A percentile compares a stretch with the other conserved stretches of the same genome.
Evolutionary conservation across 2,888 invertebrate species (phyloP).

Genomic region (Oligia latruncula): DNA sequence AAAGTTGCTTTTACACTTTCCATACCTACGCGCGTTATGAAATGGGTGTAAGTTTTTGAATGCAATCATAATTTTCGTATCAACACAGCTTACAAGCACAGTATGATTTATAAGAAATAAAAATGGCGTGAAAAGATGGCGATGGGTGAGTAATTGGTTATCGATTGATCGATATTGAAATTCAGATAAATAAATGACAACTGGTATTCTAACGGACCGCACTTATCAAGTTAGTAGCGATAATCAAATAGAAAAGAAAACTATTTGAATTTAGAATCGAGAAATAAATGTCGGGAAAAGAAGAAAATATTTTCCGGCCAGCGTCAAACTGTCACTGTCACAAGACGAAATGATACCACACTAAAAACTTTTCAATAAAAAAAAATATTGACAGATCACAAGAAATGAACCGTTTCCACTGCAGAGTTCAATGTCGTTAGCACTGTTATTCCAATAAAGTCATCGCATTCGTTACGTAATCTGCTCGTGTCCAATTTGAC

Average conservation of each 20-base stretch:
- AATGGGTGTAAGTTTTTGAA: conserved; percentile 60
- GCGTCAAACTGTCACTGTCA: conserved; percentile 46
- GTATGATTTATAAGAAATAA: conserved; percentile 32
- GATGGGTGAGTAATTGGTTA: conserved; percentile 52
- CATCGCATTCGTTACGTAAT: conserved; percentile 58
- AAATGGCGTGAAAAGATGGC: conserved; percentile 55
- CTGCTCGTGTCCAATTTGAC: conserved; percentile 57
- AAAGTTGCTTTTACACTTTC: conserved; percentile 62
- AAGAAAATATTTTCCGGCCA: conserved; percentile 37
- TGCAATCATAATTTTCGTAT: conserved; percentile 65
- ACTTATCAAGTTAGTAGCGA: conserved; percentile 39
- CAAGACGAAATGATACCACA: conserved; percentile 16
- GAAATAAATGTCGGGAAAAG: background rate
- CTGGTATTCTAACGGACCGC: conserved; percentile 45
- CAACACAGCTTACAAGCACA: conserved; percentile 48
- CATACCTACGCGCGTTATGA: conserved; percentile 44
- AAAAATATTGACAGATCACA: conserved; percentile 27
- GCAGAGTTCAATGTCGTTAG: conserved; percentile 55
- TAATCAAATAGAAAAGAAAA: conserved; percentile 13
- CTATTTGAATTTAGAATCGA: conserved; percentile 15
- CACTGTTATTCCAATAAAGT: conserved; percentile 47
- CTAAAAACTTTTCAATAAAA: conserved; percentile 17
- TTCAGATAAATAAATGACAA: conserved; percentile 49
- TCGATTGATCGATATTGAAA: conserved; percentile 57
- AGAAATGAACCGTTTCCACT: conserved; percentile 37